phyloP scores from a whole-genome alignment of 2,113 vertebrate genomes.

The Oriolus oriolus region DNA sequence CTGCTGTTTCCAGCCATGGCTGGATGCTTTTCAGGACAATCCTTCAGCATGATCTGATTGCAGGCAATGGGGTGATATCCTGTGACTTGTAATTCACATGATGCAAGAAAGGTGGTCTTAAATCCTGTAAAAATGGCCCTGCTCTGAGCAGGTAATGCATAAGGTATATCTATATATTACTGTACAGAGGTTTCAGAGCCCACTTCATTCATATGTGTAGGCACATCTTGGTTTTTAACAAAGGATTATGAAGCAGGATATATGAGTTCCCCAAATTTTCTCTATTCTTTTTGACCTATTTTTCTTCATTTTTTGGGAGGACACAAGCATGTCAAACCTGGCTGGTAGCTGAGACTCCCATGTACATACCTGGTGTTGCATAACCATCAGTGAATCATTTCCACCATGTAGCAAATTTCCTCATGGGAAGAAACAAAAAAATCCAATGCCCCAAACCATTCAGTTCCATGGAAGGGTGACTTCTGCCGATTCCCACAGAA shows the following conservation, averaged over 20 bases:
- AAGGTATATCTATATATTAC: neutral
- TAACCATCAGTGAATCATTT: neutral
- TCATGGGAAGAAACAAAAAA: neutral
- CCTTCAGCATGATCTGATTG: neutral
- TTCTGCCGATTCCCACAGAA: neutral
- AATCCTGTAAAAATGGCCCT: neutral
- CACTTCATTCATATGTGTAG: neutral
- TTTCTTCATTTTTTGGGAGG: neutral
- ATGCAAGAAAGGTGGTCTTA: neutral
- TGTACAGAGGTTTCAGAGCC: neutral
- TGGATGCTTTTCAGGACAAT: neutral
- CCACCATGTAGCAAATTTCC: neutral
- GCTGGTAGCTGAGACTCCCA: neutral
- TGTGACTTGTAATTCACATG: neutral
- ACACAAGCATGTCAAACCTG: neutral
- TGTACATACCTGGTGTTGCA: fast-evolving
- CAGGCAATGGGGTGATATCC: neutral
- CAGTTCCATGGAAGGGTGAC: neutral
- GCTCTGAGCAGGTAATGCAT: neutral
- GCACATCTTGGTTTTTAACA: neutral
- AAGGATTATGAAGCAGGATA: neutral
- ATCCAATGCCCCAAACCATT: neutral
- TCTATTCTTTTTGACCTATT: neutral
- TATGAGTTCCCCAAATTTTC: neutral
- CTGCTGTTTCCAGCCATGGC: neutral